Conservation (phyloP, 2,797 vertebrate genomes). For the Alosa sapidissima region DNA sequence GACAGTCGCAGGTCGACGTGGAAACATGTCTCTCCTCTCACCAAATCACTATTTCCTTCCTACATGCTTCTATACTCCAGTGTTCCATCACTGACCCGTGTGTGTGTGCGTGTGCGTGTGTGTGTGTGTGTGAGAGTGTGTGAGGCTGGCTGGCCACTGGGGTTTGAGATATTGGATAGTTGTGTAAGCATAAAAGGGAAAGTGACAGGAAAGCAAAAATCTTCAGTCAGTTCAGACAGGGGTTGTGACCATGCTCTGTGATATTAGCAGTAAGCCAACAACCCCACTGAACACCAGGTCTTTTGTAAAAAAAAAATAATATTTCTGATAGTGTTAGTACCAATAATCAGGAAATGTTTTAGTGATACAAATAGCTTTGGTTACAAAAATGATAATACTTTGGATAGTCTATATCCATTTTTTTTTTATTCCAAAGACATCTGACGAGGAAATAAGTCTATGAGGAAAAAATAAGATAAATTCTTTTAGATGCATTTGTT, state of each 20-base stretch:
- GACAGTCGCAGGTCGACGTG: conserved; percentile 53
- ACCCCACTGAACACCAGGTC: not conserved
- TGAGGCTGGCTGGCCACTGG: not conserved
- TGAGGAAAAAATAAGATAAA: not conserved
- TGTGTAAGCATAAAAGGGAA: not conserved
- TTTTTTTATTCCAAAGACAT: conserved; percentile 17
- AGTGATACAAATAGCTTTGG: conserved; percentile 7
- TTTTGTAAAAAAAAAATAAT: conserved; percentile 8
- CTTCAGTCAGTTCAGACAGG: not conserved
- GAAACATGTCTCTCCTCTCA: not conserved
- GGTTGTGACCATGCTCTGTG: not conserved
- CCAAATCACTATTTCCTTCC: not conserved
- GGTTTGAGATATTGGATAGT: not conserved
- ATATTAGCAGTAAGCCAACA: not conserved
- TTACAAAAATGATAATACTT: conserved; percentile 11
- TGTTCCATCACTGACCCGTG: not conserved
- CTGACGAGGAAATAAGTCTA: not conserved
- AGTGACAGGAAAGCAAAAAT: conserved; percentile 16
- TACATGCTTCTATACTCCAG: not conserved
- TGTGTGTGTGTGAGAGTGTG: not conserved
- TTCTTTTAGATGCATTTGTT: not conserved
- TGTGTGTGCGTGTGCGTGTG: not conserved
- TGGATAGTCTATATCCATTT: not conserved
- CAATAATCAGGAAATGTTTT: conserved; percentile 21
- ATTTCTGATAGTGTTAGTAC: conserved; percentile 1